These are phyloP conservation scores for Sitta europaea DNA, from an alignment of 2,113 vertebrate species.

Conservation along the genomic window DNA sequence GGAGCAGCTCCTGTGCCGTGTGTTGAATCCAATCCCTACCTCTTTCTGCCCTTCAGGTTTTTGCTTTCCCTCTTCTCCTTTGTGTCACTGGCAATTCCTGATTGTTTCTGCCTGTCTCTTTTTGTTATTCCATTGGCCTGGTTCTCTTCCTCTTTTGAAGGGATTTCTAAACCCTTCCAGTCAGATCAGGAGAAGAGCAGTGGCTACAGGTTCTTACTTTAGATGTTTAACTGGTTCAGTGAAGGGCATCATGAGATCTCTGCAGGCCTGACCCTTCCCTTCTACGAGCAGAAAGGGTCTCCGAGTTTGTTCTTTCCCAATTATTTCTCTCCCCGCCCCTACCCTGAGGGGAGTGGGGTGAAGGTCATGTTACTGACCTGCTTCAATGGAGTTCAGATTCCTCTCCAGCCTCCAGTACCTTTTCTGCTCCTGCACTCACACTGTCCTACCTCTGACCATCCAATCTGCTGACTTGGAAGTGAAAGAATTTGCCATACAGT, in stretches of 20 bases:
- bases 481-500: not conserved
- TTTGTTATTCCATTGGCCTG: not conserved
- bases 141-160: not conserved
- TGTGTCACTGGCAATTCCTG: not conserved
- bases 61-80: not conserved
- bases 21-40: not conserved
- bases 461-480: not conserved
- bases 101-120: not conserved
- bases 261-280: not conserved
- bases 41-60: not conserved
- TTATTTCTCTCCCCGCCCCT: conserved; percentile 13
- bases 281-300: not conserved
- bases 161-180: not conserved
- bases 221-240: not conserved
- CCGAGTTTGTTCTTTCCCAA: not conserved
- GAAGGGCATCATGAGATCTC: conserved; percentile 34
- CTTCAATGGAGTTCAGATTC: not conserved
- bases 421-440: not conserved
- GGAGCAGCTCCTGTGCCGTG: not conserved
- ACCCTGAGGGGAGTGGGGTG: not conserved
- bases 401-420: not conserved
- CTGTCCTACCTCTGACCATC: not conserved
- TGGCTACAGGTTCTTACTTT: not conserved
- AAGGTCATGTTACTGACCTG: conserved; percentile 34
- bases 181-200: conserved; percentile 13